phyloP scores from a whole-genome alignment of 1,140 invertebrate species.

The Caenorhabditis briggsae region DNA sequence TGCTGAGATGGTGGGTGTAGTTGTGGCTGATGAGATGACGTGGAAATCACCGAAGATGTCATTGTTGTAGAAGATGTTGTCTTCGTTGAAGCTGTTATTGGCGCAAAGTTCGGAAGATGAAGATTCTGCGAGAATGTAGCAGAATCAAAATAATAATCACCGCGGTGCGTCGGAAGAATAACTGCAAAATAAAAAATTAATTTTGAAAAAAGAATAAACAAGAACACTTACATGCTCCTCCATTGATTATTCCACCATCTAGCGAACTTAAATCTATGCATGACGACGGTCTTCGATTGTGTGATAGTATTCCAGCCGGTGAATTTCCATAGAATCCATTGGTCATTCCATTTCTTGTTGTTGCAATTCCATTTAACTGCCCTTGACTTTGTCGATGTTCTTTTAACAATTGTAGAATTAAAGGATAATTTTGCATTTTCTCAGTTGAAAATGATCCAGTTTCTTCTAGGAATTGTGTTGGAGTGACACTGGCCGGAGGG shows the following conservation, averaged over 20 bases:
- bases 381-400: conserved; percentile 33
- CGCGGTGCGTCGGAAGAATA: conserved; percentile 32
- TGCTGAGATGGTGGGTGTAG: not conserved
- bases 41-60: conserved; percentile 16
- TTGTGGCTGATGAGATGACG: conserved; percentile 4
- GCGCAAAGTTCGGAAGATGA: conserved; percentile 14
- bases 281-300: conserved; percentile 31
- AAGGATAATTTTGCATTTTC: conserved; percentile 51
- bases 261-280: conserved; percentile 19
- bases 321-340: conserved; percentile 43
- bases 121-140: conserved; percentile 49
- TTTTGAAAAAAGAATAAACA: not conserved
- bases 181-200: not conserved
- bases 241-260: conserved; percentile 29
- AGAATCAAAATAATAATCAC: conserved; percentile 48
- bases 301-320: conserved; percentile 19
- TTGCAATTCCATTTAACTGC: conserved; percentile 13
- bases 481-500: conserved; percentile 34
- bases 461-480: conserved; percentile 47
- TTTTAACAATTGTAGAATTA: conserved; percentile 36
- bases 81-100: conserved; percentile 13
- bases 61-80: conserved; percentile 14
- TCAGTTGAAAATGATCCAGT: conserved; percentile 19
- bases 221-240: conserved; percentile 16
- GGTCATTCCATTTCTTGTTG: conserved; percentile 1